Evolutionary conservation across 2,113 vertebrate genomes (phyloP).

Genomic region (Bujurquina vittata): DNA sequence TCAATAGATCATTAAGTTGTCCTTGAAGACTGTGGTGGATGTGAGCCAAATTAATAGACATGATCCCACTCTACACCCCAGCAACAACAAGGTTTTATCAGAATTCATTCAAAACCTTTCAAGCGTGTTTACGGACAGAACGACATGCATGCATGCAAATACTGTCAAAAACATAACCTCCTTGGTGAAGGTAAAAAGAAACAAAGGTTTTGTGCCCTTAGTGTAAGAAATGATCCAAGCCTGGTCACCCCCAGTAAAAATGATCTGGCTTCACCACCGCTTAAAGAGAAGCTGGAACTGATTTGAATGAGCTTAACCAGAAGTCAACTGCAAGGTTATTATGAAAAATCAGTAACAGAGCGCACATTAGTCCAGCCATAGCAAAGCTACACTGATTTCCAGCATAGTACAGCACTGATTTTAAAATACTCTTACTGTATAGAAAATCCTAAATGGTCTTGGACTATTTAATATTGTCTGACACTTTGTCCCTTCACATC

Average conservation of each 20-base stretch:
- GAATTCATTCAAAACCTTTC: too few species aligned
- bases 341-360: neutral
- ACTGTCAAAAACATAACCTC: too few species aligned
- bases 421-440: neutral
- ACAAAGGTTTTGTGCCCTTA: neutral
- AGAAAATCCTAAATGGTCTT: neutral
- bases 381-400: neutral
- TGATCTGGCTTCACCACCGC: neutral
- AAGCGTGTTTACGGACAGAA: too few species aligned
- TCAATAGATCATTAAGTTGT: too few species aligned
- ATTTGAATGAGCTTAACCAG: neutral
- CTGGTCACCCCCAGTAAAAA: too few species aligned
- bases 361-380: neutral
- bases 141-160: too few species aligned
- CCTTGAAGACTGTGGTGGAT: too few species aligned
- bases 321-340: neutral
- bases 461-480: neutral
- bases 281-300: conserved; percentile 15
- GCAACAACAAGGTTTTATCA: too few species aligned
- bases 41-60: too few species aligned
- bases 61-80: too few species aligned
- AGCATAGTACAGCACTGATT: neutral
- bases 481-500: neutral
- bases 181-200: too few species aligned
- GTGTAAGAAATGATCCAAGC: too few species aligned